phyloP scores from a whole-genome alignment of 1,140 invertebrate genomes.

The Brachionus paranguensis region DNA sequence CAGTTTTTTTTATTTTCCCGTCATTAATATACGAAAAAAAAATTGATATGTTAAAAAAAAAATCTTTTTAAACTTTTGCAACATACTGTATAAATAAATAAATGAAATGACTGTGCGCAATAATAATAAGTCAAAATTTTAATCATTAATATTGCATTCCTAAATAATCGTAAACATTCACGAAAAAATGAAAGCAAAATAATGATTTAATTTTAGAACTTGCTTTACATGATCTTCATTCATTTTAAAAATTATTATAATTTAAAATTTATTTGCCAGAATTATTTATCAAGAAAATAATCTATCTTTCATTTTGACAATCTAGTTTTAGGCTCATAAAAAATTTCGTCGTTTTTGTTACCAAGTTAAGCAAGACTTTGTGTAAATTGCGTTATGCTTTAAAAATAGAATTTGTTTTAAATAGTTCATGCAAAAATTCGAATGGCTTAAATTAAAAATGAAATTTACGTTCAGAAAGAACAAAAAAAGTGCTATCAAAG shows the following conservation, averaged over 20 bases:
- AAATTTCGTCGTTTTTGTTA: neutral
- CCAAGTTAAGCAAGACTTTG: neutral
- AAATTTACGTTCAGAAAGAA: conserved; percentile 27
- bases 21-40: no score
- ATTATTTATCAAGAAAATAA: neutral
- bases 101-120: neutral
- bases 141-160: neutral
- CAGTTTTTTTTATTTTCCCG: no score
- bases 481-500: conserved; percentile 5
- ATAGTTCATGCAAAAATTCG: neutral
- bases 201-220: conserved; percentile 2
- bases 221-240: neutral
- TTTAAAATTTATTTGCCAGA: neutral
- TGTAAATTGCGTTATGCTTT: neutral
- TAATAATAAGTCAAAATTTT: neutral
- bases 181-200: neutral
- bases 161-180: neutral
- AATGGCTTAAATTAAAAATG: conserved; percentile 11
- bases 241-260: neutral
- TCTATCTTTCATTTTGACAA: conserved; percentile 34
- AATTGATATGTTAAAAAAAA: no score
- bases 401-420: neutral
- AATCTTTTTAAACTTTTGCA: no score
- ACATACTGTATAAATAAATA: no score
- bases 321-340: neutral